A percentile compares a stretch with the other conserved stretches of the same genome.
Evolutionary conservation across 1,140 invertebrate genomes (phyloP).

Genomic region (Drosophila triauraria): DNA sequence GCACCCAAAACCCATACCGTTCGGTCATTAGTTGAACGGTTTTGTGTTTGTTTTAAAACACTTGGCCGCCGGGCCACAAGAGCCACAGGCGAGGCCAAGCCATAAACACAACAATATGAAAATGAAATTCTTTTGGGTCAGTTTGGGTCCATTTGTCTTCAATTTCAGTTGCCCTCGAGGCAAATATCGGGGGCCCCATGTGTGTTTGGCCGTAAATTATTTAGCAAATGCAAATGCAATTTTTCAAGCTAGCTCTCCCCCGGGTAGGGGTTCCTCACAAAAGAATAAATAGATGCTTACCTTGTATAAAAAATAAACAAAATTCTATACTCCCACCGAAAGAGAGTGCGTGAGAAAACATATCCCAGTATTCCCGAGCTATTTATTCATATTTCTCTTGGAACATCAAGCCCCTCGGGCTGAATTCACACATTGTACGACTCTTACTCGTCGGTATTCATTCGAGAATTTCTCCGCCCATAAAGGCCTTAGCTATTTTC

Average conservation of each 20-base stretch:
- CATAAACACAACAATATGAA: constrained; percentile 61
- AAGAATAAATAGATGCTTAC: constrained; percentile 6
- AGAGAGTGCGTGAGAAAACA: not conserved
- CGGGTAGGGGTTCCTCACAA: not conserved
- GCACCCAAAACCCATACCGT: not conserved
- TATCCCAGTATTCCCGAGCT: not conserved
- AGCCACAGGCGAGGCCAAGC: constrained; percentile 13
- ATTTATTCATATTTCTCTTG: constrained; percentile 40
- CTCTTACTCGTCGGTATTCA: constrained; percentile 20
- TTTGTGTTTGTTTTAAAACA: constrained; percentile 47
- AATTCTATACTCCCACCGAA: not conserved
- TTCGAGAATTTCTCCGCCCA: constrained; percentile 16
- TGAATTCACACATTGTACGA: constrained; percentile 25
- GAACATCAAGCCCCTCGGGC: not conserved
- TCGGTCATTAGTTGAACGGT: constrained; percentile 34
- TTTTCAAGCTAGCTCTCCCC: constrained; percentile 19
- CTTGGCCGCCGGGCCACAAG: constrained; percentile 11
- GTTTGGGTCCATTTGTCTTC: constrained; percentile 63
- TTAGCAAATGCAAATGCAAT: constrained; percentile 70
- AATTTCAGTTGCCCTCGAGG: constrained; percentile 60
- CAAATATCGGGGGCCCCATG: constrained; percentile 25
- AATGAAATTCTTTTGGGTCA: constrained; percentile 51
- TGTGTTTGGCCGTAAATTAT: constrained; percentile 54
- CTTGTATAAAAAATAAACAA: constrained; percentile 25
- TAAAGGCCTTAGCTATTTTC: constrained; percentile 35